Conservation (phyloP, 1,140 invertebrate genomes). For the Semibalanus balanoides region DNA sequence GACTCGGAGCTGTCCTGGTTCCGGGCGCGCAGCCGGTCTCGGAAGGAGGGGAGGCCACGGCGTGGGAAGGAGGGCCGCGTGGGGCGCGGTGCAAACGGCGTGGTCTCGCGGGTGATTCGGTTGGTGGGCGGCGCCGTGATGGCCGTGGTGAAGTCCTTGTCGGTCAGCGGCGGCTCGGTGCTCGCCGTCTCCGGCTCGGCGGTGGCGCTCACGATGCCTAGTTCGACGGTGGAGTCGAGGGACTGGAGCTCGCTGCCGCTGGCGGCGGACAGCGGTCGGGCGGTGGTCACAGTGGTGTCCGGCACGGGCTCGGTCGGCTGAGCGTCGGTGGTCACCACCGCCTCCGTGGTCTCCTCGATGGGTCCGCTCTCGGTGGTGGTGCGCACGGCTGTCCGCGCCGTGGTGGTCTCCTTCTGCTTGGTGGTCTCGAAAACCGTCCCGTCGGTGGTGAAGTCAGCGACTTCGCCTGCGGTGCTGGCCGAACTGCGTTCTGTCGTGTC, state of each 20-base stretch:
- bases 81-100: neutral
- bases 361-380: slow-evolving; percentile 6
- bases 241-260: neutral
- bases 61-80: neutral
- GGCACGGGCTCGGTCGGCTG: neutral
- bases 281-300: neutral
- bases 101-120: neutral
- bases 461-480: neutral
- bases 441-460: neutral
- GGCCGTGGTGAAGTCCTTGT: slow-evolving; percentile 3
- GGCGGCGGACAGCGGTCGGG: neutral
- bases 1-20: neutral
- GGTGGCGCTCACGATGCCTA: neutral
- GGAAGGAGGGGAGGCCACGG: neutral
- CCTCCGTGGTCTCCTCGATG: slow-evolving; percentile 6
- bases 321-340: slow-evolving; percentile 4
- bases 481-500: neutral
- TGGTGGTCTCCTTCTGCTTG: slow-evolving; percentile 7
- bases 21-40: neutral
- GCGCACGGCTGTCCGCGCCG: too few relatives aligned
- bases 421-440: neutral
- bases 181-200: slow-evolving; percentile 4
- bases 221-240: neutral
- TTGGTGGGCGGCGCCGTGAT: slow-evolving; percentile 6
- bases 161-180: slow-evolving; percentile 6